Evolutionary conservation across 1,140 invertebrate species (phyloP), one percentile per base, ranked within the genome.

Genomic region (Drosophila punjabiensis): DNA sequence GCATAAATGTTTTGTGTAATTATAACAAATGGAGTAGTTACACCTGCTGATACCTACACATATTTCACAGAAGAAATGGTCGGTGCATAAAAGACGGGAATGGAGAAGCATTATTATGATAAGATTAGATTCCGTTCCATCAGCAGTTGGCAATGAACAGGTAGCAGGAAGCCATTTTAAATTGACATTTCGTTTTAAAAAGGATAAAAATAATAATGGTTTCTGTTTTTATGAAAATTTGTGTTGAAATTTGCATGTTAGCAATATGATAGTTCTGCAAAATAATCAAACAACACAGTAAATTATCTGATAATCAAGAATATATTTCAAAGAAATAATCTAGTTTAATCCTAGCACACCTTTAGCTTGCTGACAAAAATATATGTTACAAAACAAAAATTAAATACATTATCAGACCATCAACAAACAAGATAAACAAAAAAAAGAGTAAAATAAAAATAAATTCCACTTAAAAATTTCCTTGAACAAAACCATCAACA

Each of bases 1-100:
- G 53, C 59, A 76, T 41, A 76, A 69, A 69, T 88, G 77, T 89
- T 88, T 89, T 73, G 78, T 86, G 78, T 88, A 88, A 84, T 88
- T 89, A 70, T 85, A 84, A 81, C 85, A 84, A 88, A 88, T 81
- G 77, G 76, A 71, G 55, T 50, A 66, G 58, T 48, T 89, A 69
- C 84, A 88, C 85, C 85, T 88, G 85, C 81, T 45, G 56, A 45
- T 50, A 24, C 24, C 1, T 3, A 24, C 24, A 24, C 3, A 30
- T 56, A 39, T 45, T 47, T 33, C 43, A 47, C 48, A 39, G 28
- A 24, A 59, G 52, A 48, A 28, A 48, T 67, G 67, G 74, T 55
- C 73, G 58, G 74, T 52, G 45, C 13, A 48, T 52, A 77, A 81
- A 81, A 59, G 67, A 68, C 63, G 60, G 47, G 60, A 45, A 76